These are phyloP conservation scores for Ceratina calcarata DNA, from an alignment of 1,140 invertebrate species.

Conservation along the genomic window DNA sequence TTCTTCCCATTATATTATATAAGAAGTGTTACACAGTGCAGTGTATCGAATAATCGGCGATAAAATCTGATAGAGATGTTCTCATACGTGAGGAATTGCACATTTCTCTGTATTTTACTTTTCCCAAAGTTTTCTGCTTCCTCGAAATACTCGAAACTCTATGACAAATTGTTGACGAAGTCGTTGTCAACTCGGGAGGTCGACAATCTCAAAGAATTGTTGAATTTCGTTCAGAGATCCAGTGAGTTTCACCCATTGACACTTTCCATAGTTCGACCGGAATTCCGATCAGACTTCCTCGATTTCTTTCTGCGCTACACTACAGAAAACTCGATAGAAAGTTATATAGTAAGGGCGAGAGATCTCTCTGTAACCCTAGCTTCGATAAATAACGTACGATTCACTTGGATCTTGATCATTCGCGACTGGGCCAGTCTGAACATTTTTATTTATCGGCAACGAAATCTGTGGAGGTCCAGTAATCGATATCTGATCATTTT, in stretches of 20 bases:
- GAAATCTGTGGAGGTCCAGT: slow-evolving; percentile 39
- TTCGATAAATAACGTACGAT: slow-evolving; percentile 6
- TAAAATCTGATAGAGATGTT: no score
- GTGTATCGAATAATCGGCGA: no score
- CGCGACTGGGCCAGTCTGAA: slow-evolving; percentile 19
- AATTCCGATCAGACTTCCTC: slow-evolving; percentile 14
- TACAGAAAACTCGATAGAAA: slow-evolving; percentile 18
- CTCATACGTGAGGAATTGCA: no score
- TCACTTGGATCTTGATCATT: slow-evolving; percentile 60
- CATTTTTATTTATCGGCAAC: slow-evolving; percentile 14
- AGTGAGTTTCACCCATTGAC: slow-evolving; percentile 39
- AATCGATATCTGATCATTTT: slow-evolving; percentile 55
- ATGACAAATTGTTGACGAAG: background rate
- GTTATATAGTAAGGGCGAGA: slow-evolving; percentile 31
- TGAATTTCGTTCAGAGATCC: slow-evolving; percentile 45
- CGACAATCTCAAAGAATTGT: slow-evolving; percentile 35
- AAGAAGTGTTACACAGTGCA: no score
- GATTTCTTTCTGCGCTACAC: slow-evolving; percentile 33
- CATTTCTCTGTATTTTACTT: background rate
- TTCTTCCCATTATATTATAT: no score
- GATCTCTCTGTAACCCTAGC: slow-evolving; percentile 12
- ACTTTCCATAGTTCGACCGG: slow-evolving; percentile 45
- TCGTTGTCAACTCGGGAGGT: background rate
- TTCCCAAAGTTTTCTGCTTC: background rate
- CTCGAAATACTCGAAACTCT: background rate